Percentiles rank a stretch among this genome's conserved stretches.
phyloP scores from a whole-genome alignment of 1,140 invertebrate species.

The Pantala flavescens region DNA sequence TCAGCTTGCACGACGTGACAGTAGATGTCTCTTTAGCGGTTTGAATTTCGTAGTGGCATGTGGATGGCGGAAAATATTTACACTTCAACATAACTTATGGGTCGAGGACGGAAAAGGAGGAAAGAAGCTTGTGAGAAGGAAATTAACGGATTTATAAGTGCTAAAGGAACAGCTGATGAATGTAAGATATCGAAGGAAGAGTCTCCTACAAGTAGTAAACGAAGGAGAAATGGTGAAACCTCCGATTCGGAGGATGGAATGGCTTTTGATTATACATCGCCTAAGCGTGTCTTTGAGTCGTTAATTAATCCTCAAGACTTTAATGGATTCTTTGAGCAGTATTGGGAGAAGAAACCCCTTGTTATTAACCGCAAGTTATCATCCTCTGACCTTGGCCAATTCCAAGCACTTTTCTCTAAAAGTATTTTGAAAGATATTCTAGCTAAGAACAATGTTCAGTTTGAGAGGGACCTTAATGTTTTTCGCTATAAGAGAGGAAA shows the following conservation, averaged over 20 bases:
- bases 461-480: conserved; percentile 41
- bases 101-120: neutral
- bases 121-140: neutral
- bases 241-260: conserved; percentile 12
- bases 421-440: conserved; percentile 36
- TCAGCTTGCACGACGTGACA: no score
- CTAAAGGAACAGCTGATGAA: neutral
- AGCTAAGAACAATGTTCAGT: conserved; percentile 36
- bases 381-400: conserved; percentile 24
- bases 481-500: conserved; percentile 37
- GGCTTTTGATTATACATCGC: conserved; percentile 18
- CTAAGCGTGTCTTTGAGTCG: conserved; percentile 15
- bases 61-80: no score
- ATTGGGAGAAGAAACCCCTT: conserved; percentile 41
- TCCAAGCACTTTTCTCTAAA: neutral
- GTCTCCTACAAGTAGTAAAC: neutral
- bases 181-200: neutral
- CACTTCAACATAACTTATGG: neutral
- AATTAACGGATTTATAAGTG: neutral
- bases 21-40: no score
- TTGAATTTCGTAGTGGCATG: no score
- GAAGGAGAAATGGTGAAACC: neutral
- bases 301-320: conserved; percentile 16
- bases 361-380: conserved; percentile 32
- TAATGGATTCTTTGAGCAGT: conserved; percentile 26